Evolutionary conservation across 2,797 vertebrate genomes (phyloP).

Genomic region (Meriones psammophilus): DNA sequence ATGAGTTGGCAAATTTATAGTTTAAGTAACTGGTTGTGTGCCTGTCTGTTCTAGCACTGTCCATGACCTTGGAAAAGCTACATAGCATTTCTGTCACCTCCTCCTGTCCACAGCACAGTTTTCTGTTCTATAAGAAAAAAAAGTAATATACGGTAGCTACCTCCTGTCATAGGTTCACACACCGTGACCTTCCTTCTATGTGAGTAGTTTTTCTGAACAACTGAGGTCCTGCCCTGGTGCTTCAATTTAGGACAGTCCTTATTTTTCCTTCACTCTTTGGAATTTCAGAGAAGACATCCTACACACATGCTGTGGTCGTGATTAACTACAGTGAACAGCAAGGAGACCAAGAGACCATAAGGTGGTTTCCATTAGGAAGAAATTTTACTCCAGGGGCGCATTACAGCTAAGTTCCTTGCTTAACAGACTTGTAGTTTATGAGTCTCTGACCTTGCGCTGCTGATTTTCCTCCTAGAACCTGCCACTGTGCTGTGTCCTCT

Average conservation of each 20-base stretch:
- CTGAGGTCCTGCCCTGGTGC: too few relatives aligned
- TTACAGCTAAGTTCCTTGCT: slow-evolving; percentile 86
- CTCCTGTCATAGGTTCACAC: background rate
- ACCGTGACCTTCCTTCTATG: background rate
- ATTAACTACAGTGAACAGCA: slow-evolving; percentile 66
- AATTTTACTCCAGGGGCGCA: slow-evolving; percentile 82
- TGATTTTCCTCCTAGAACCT: slow-evolving; percentile 53
- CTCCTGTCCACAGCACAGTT: background rate
- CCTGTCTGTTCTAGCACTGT: background rate
- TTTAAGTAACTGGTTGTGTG: background rate
- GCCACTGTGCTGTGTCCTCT: slow-evolving; percentile 55
- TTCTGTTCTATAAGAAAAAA: background rate
- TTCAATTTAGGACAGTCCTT: background rate
- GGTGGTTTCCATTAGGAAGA: slow-evolving; percentile 74
- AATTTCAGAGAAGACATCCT: slow-evolving; percentile 63
- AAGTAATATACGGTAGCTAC: background rate
- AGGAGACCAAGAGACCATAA: slow-evolving; percentile 78
- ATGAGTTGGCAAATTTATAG: background rate
- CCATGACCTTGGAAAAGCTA: background rate
- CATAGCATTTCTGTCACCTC: background rate
- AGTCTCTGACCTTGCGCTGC: slow-evolving; percentile 86
- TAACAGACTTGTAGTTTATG: slow-evolving; percentile 83
- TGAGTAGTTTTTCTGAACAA: background rate
- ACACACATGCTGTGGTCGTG: background rate
- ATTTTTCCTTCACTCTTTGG: slow-evolving; percentile 53